These are phyloP conservation scores for Bryconaethiops microstoma DNA, from an alignment of 2,797 vertebrate species.

Conservation along the genomic window DNA sequence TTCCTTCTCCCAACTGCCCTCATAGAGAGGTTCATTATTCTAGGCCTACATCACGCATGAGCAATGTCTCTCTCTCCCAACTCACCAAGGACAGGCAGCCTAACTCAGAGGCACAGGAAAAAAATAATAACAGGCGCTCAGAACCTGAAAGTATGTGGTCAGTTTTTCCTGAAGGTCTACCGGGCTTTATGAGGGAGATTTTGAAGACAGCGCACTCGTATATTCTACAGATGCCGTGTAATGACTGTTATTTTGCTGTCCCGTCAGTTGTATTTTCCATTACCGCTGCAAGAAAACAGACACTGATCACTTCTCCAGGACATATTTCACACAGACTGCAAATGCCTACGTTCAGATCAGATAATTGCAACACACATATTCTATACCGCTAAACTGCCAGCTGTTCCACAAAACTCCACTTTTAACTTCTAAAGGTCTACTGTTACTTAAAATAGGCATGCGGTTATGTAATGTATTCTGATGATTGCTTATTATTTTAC, in stretches of 20 bases:
- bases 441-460: not conserved
- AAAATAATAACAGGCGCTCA: constrained; percentile 50
- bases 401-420: not conserved
- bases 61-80: constrained; percentile 62
- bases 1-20: constrained; percentile 57
- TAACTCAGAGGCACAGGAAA: constrained; percentile 52
- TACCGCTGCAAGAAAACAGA: constrained; percentile 35
- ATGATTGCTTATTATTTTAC: too few relatives aligned
- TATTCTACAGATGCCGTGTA: constrained; percentile 29
- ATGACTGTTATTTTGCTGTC: constrained; percentile 29
- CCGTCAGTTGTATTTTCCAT: constrained; percentile 45
- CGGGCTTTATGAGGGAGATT: constrained; percentile 33
- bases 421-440: not conserved
- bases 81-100: constrained; percentile 65
- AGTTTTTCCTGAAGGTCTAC: constrained; percentile 41
- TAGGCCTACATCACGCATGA: constrained; percentile 53
- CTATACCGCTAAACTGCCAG: not conserved
- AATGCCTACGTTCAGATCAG: constrained; percentile 21
- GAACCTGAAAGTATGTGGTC: constrained; percentile 60
- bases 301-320: constrained; percentile 42
- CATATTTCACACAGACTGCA: constrained; percentile 38
- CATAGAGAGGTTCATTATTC: constrained; percentile 68
- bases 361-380: not conserved
- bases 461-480: not conserved
- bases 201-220: constrained; percentile 48